Base-by-base conservation (phyloP, 2,113 vertebrate genomes). In the Piprites chloris region DNA sequence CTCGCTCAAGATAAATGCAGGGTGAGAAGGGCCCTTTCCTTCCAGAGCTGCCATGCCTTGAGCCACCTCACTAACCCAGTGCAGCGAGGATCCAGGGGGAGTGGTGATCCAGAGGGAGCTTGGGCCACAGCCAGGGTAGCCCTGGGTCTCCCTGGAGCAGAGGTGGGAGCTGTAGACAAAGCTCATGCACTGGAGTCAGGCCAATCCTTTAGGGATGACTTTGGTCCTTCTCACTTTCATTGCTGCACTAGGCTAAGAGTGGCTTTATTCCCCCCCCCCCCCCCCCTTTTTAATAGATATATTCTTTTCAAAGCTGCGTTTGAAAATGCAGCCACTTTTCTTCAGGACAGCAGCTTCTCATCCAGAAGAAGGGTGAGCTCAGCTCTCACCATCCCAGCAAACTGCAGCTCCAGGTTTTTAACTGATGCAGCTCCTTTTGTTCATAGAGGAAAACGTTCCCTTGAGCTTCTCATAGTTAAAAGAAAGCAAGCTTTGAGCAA, bases 191-290 rank as follows among this genome's bases (percentile, higher is more conserved):
- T 35, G 11, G 27, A 19, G 14, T 4, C 27, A 22, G 21, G 22
- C 58, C 1, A 4, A 30, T 61, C 2, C 0, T 52, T 78, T 4
- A 3, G 26, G 21, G n/a, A 20, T 69, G 30, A 6, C 39, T 77
- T 91, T 59, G 49, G 44, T 49, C 30, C 22, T 69, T 78, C 8
- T 12, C 11, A 0, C 72, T 79, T 67, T 69, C 39, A 58, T 66
- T 56, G 39, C n/a, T 53, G 58, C 41, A 11, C 46, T n/a, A 62
- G 46, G 14, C 55, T 28, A 39, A 16, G 18, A n/a, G 17, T 44
- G 28, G 9, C 9, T 23, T 41, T 8, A 19, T 10, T 12, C 27
- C 9, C 5, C 9, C 5, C 5, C 3, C 1, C 0, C 5, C 6
- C 2, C 14, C 42, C 18, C 42, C 3, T 1, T 49, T 76, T 90